Base-by-base conservation (phyloP, 2,113 vertebrate species). In the Podilymbus podiceps region DNA sequence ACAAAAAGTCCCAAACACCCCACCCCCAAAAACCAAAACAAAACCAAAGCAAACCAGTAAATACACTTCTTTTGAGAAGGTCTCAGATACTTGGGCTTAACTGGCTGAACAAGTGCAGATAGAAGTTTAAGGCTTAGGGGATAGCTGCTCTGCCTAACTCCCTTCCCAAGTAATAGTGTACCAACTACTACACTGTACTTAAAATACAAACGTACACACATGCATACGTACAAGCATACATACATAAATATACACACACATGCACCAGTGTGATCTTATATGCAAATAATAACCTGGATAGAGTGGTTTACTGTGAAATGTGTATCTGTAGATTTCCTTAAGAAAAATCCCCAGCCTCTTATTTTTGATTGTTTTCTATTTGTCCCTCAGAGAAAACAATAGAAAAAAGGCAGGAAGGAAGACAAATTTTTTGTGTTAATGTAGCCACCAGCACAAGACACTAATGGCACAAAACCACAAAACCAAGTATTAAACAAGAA, bases 131-230 rank as follows among this genome's bases (percentile, higher is more conserved):
- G 33, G 56, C 30, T 56, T 22, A 15, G 25, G 60, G 46, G 16
- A 30, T 11, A 27, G n/a, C 42, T 28, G 2, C n/a, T 8, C 50
- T 9, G 47, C 76, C 28, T 8, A 44, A 52, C 22, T 30, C 27
- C 42, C 23, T 66, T 52, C 13, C 44, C 46, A 64, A 12, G 46
- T 59, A 77, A 16, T 1, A 11, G 47, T 44, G 23, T 60, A 59
- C 24, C 46, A 24, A 5, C 28, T 20, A 3, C 55, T 73, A 1
- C 13, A 3, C 1, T 49, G 24, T 2, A n/a, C 47, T 62, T 22
- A 33, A 53, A 77, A 55, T 28, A 50, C 19, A 40, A 67, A 46
- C 12, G n/a, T 4, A 25, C 3, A 8, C 17, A 17, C 5, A 15
- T 5, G 30, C 11, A 40, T 40, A 77, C 38, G 38, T 38, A 38